A percentile compares a stretch with the other conserved stretches of the same genome.
phyloP scores from a whole-genome alignment of 1,140 invertebrate species.

The Dendroctonus valens region DNA sequence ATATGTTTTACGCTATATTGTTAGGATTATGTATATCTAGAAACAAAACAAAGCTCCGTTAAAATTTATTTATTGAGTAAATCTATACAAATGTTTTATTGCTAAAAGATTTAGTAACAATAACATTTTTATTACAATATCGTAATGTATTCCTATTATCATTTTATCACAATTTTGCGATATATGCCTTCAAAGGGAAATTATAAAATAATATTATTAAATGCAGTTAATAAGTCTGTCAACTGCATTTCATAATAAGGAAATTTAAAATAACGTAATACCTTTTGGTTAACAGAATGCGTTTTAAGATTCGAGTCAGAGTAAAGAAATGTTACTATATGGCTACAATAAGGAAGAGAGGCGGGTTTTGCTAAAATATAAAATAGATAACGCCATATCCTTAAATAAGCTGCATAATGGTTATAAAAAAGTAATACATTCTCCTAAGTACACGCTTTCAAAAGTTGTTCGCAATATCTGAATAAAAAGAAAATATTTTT shows the following conservation, averaged over 20 bases:
- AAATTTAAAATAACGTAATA: not conserved
- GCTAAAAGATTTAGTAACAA: slow-evolving; percentile 31
- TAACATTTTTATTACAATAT: slow-evolving; percentile 29
- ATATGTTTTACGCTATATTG: too few species aligned
- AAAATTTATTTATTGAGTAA: slow-evolving; percentile 28
- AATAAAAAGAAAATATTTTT: too few species aligned
- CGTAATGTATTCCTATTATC: slow-evolving; percentile 31
- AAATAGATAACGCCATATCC: too few species aligned
- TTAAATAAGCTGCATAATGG: too few species aligned
- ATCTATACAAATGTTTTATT: slow-evolving; percentile 34
- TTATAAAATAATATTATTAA: not conserved
- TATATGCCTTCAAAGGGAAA: slow-evolving; percentile 18
- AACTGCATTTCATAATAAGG: not conserved
- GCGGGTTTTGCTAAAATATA: not conserved
- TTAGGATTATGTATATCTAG: too few species aligned
- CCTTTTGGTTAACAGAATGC: too few species aligned
- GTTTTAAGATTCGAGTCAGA: not conserved
- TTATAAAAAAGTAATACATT: too few species aligned
- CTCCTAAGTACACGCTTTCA: too few species aligned
- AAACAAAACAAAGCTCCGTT: not conserved
- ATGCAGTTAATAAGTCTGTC: not conserved
- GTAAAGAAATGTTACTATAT: not conserved
- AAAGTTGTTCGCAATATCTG: too few species aligned
- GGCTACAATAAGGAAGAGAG: not conserved
- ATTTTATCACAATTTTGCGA: slow-evolving; percentile 33